Base-by-base conservation (phyloP, 2,113 vertebrate species). In the Saccopteryx bilineata region DNA sequence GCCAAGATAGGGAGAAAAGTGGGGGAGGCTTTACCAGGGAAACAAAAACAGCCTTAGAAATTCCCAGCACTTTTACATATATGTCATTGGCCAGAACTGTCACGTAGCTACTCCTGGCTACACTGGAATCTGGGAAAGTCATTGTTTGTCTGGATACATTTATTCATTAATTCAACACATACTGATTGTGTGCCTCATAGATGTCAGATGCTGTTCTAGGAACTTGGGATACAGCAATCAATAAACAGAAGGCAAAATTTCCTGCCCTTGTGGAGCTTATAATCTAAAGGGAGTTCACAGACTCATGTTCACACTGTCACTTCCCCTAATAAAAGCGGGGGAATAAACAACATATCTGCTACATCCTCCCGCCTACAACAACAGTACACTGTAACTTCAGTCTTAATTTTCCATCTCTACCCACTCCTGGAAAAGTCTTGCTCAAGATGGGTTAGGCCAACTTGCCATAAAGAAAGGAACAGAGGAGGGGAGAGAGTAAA, bases 161-260 rank as follows among this genome's bases (percentile, higher is more conserved):
- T 94, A 85, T 58, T 71, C 83, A 87, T 81, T 48, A 56, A 58
- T 85, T 94, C 21, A 66, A 83, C 24, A 50, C 26, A 12, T 50
- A 81, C 6, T 65, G 48, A 28, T 52, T 54, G 24, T 66, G 46
- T 65, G 69, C 2, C 24, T 65, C 31, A 6, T 69, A 31, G 52
- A 84, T 50, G 18, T 81, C 65, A 72, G 12, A 68, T 31, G 69
- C 39, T 39, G 39, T 39, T 39, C 39, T 39, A 39, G 39, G 39
- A 39, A 39, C 39, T 39, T 39, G 39, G 39, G 39, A 39, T 39
- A 39, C 39, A 39, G 39, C 39, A 39, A 39, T 39, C 39, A 39
- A 39, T 39, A 39, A 39, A 39, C 39, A 39, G 39, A 39, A 39
- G 39, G 3, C 39, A 39, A 39, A 39, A 39, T 39, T 39, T 39